Evolutionary conservation across 2,797 vertebrate species (phyloP).

Genomic region (Xiphorhynchus erythropygius): DNA sequence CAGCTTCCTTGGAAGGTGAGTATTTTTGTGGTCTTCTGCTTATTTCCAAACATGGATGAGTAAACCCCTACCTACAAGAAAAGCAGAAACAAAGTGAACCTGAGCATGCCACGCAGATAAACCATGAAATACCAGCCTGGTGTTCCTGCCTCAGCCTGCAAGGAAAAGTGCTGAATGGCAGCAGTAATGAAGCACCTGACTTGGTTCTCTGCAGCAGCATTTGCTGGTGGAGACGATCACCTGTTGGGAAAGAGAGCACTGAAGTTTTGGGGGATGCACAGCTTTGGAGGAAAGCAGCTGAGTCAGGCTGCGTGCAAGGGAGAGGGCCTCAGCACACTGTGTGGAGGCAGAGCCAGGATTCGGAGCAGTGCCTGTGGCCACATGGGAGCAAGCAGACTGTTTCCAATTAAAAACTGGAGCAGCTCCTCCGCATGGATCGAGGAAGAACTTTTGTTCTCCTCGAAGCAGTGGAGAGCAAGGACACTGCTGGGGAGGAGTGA

Average conservation of each 20-base stretch:
- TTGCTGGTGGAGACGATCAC: neutral
- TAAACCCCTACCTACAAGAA: neutral
- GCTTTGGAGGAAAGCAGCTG: neutral
- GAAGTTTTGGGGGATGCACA: neutral
- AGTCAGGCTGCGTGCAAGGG: accelerated
- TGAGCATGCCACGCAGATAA: neutral
- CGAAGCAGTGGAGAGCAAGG: neutral
- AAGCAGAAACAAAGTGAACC: neutral
- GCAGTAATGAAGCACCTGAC: accelerated
- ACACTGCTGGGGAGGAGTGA: neutral
- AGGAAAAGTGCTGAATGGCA: neutral
- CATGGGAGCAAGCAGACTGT: neutral
- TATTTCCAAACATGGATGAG: neutral
- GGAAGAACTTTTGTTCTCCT: neutral
- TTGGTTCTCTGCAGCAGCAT: neutral
- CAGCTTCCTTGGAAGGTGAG: neutral
- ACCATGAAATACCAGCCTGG: accelerated
- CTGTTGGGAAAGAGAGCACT: neutral
- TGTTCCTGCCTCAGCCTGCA: neutral
- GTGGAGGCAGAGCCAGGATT: neutral
- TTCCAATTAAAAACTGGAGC: neutral
- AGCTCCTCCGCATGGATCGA: neutral
- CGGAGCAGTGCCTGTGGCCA: accelerated
- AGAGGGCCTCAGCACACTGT: accelerated
- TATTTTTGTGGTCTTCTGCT: accelerated